phyloP scores from a whole-genome alignment of 2,888 invertebrate genomes.

The Anthophora plumipes region DNA sequence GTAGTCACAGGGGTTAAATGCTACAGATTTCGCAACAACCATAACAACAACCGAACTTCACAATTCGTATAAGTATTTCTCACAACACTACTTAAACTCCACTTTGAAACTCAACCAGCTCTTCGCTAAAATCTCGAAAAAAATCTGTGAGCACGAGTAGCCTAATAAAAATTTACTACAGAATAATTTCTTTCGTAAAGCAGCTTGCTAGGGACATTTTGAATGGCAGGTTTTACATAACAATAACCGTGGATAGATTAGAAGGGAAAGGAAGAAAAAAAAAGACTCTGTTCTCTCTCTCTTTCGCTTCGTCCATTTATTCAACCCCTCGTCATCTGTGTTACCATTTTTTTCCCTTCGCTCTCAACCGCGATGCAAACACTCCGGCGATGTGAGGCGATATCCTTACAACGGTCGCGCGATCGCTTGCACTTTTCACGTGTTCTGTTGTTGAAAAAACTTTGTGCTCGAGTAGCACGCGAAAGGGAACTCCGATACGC shows the following conservation, averaged over 20 bases:
- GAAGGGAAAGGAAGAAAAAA: neutral
- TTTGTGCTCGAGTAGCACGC: constrained; percentile 40
- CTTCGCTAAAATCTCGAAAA: neutral
- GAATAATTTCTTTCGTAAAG: neutral
- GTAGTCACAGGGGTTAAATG: no score
- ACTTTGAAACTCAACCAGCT: no score
- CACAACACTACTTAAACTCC: no score
- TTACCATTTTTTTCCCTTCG: constrained; percentile 3
- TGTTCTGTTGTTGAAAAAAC: constrained; percentile 53
- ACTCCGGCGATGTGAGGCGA: constrained; percentile 23
- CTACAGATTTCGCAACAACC: no score
- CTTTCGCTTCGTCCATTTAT: constrained; percentile 33
- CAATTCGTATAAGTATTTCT: no score
- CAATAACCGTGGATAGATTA: constrained; percentile 24
- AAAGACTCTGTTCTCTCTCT: constrained; percentile 7
- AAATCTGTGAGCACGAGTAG: neutral
- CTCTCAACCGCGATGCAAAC: constrained; percentile 43
- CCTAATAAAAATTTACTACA: neutral
- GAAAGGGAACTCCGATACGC: constrained; percentile 8
- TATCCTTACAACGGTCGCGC: constrained; percentile 14
- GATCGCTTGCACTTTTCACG: constrained; percentile 62
- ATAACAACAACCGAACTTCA: no score
- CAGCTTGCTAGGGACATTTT: constrained; percentile 47
- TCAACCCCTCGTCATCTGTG: constrained; percentile 2
- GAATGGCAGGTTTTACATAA: constrained; percentile 61